Evolutionary conservation across 1,140 invertebrate species (phyloP).

Genomic region (Pogonognathellus flavescens): DNA sequence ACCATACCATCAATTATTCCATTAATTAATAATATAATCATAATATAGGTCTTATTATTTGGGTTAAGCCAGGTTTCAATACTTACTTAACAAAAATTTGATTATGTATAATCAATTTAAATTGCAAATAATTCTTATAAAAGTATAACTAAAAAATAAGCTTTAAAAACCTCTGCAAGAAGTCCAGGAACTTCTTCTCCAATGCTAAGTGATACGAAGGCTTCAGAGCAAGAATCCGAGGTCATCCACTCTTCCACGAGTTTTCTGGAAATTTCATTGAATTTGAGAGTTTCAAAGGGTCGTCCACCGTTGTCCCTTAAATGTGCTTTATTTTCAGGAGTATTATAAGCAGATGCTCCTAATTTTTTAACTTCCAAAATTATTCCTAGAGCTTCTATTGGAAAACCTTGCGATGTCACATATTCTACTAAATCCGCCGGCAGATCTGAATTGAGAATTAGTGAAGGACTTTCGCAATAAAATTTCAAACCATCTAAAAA

Average conservation of each 20-base stretch:
- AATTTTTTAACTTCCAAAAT: constrained; percentile 56
- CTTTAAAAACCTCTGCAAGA: constrained; percentile 55
- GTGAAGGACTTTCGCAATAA: constrained; percentile 54
- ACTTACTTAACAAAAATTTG: too few species aligned
- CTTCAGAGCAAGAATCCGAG: constrained; percentile 57
- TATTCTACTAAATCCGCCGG: constrained; percentile 55
- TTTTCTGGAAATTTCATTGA: constrained; percentile 47
- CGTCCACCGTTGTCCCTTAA: neutral
- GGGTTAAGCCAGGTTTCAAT: too few species aligned
- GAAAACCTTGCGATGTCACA: constrained; percentile 56
- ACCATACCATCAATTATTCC: too few species aligned
- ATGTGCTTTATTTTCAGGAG: neutral
- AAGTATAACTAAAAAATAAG: neutral
- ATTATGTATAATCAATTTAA: too few species aligned
- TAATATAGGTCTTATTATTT: too few species aligned
- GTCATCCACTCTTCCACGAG: constrained; percentile 58
- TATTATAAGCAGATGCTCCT: neutral
- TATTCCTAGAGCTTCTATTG: constrained; percentile 52
- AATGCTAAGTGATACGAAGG: constrained; percentile 54
- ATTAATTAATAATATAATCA: too few species aligned
- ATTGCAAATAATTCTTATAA: too few species aligned
- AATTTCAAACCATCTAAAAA: constrained; percentile 54
- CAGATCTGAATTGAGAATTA: constrained; percentile 54
- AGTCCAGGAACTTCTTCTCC: constrained; percentile 51
- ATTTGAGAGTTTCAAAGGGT: neutral